Evolutionary conservation across 2,888 invertebrate genomes (phyloP).

Genomic region (Parapristionchus giblindavisi): DNA sequence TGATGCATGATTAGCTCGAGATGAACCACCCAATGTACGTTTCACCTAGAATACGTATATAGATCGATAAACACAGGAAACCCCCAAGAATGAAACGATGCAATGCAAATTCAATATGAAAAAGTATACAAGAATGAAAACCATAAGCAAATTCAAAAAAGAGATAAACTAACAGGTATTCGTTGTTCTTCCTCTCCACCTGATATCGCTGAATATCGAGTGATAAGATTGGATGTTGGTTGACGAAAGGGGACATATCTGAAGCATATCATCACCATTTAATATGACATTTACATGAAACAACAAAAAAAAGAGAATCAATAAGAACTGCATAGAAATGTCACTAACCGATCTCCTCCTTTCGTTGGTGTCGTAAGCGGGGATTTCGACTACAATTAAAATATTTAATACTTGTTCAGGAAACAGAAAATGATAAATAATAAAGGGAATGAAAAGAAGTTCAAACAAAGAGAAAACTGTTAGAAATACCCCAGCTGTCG

Average conservation of each 20-base stretch:
- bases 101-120: conserved; percentile 38
- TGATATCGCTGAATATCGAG: conserved; percentile 64
- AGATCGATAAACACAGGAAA: not conserved
- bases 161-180: conserved; percentile 10
- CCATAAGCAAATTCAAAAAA: conserved; percentile 52
- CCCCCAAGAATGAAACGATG: not conserved
- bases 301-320: not conserved
- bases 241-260: conserved; percentile 65
- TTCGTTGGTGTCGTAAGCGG: conserved; percentile 70
- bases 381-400: conserved; percentile 69
- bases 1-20: no score
- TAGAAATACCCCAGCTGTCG: not conserved
- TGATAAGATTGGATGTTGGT: conserved; percentile 61
- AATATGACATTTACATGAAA: not conserved
- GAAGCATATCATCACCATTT: not conserved
- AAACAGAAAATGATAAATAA: not conserved
- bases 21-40: conserved; percentile 9
- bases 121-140: not conserved
- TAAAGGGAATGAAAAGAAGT: not conserved
- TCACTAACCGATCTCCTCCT: conserved; percentile 50
- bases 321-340: no score
- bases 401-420: not conserved
- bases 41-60: conserved; percentile 2
- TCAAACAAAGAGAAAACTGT: not conserved
- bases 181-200: conserved; percentile 35